These are phyloP conservation scores for Dunckerocampus dactyliophorus DNA, from an alignment of 2,113 vertebrate genomes.

Conservation along the genomic window DNA sequence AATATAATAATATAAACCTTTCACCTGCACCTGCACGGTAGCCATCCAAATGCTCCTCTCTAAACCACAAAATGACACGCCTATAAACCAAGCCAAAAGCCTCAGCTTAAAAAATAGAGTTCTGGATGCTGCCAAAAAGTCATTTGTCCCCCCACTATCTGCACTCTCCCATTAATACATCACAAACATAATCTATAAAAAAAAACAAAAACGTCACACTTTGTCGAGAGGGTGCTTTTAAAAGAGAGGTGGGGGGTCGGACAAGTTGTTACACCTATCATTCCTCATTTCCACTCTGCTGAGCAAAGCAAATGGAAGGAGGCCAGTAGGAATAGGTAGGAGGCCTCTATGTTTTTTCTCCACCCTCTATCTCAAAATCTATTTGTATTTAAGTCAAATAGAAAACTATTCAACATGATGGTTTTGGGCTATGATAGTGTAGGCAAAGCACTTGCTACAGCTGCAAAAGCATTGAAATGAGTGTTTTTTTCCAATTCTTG, in stretches of 20 bases:
- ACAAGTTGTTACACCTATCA: slow-evolving; percentile 20
- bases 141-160: slow-evolving; percentile 52
- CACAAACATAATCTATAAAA: slow-evolving; percentile 63
- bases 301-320: slow-evolving; percentile 61
- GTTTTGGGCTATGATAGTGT: not conserved
- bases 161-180: slow-evolving; percentile 63
- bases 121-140: slow-evolving; percentile 36
- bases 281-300: slow-evolving; percentile 62
- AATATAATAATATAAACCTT: too few relatives aligned
- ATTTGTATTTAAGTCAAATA: slow-evolving; percentile 19
- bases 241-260: slow-evolving; percentile 31
- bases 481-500: too few relatives aligned
- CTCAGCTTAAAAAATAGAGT: too few relatives aligned
- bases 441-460: slow-evolving; percentile 7
- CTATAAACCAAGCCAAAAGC: too few relatives aligned
- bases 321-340: slow-evolving; percentile 37
- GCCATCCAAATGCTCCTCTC: too few relatives aligned
- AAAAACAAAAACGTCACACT: slow-evolving; percentile 43
- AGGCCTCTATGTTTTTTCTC: slow-evolving; percentile 21
- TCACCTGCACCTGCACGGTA: too few relatives aligned
- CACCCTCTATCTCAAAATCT: slow-evolving; percentile 14
- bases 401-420: slow-evolving; percentile 3
- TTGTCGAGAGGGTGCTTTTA: slow-evolving; percentile 47
- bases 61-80: too few relatives aligned
- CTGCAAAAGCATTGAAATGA: not conserved